These are phyloP conservation scores for Hoplodrina ambigua DNA, from an alignment of 2,888 invertebrate genomes.

Conservation along the genomic window DNA sequence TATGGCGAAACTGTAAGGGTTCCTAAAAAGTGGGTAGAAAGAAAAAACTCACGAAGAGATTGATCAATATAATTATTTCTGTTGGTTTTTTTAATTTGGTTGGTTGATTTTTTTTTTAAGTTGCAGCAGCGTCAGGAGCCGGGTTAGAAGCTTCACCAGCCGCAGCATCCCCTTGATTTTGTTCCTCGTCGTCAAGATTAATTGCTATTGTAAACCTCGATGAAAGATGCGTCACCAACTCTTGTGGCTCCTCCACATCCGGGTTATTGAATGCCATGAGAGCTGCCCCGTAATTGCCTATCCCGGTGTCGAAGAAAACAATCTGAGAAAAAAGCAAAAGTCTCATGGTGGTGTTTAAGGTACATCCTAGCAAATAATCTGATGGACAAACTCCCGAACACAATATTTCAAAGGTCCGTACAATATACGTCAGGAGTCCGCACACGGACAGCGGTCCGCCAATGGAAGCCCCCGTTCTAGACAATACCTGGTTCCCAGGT, in stretches of 20 bases:
- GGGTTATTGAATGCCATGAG: slow-evolving; percentile 84
- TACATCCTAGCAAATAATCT: no score
- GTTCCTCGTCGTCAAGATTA: slow-evolving; percentile 59
- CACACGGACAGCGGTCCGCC: no score
- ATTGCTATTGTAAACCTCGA: slow-evolving; percentile 75
- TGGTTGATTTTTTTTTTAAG: no score
- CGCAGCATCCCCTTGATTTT: slow-evolving; percentile 42
- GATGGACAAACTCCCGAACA: no score
- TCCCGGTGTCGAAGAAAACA: slow-evolving; percentile 82
- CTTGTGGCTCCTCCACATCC: slow-evolving; percentile 75
- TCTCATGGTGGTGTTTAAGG: no score
- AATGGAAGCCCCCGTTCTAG: no score
- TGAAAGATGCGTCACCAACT: slow-evolving; percentile 75
- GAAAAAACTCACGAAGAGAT: background rate
- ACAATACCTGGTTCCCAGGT: no score
- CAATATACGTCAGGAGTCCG: no score
- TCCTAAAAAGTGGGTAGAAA: no score
- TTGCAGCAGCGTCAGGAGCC: background rate
- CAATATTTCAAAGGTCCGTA: no score
- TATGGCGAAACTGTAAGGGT: no score
- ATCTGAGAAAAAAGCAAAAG: slow-evolving; percentile 67
- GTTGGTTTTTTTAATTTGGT: background rate
- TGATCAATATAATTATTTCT: background rate
- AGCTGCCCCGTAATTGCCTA: slow-evolving; percentile 86
- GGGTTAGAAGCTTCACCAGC: no score